A percentile compares a stretch with the other conserved stretches of the same genome.
phyloP scores from a whole-genome alignment of 2,113 vertebrate genomes.

The Sceloporus undulatus region DNA sequence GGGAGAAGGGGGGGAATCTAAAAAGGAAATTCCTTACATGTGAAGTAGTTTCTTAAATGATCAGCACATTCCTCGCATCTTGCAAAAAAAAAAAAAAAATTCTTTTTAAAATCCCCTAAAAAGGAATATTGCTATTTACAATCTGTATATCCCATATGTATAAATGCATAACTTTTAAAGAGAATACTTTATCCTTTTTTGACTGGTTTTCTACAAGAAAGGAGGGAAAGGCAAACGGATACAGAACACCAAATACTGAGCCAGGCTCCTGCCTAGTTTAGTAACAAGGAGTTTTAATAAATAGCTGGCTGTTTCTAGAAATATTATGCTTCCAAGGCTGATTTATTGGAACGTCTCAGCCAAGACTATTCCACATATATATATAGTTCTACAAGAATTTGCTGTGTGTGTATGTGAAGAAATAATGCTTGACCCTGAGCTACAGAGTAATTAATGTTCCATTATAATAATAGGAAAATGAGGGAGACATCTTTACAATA shows the following conservation, averaged over 20 bases:
- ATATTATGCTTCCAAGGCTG: conserved; percentile 76
- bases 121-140: conserved; percentile 81
- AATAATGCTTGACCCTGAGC: conserved; percentile 80
- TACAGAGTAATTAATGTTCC: conserved; percentile 80
- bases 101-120: too few species aligned
- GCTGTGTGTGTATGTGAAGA: conserved; percentile 63
- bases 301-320: conserved; percentile 83
- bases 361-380: conserved; percentile 72
- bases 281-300: conserved; percentile 83
- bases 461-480: conserved; percentile 78
- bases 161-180: conserved; percentile 64
- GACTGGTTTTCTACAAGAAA: conserved; percentile 69
- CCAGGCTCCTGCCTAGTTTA: conserved; percentile 77
- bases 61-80: conserved; percentile 79
- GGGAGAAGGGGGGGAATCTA: conserved; percentile 59
- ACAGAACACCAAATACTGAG: conserved; percentile 50
- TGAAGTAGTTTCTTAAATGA: conserved; percentile 83
- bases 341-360: conserved; percentile 68
- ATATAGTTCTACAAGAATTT: conserved; percentile 71
- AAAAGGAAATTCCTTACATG: conserved; percentile 85
- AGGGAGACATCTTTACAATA: conserved; percentile 65
- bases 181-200: conserved; percentile 65
- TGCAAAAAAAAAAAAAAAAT: conserved; percentile 38
- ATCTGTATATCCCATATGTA: conserved; percentile 65
- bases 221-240: neutral